phyloP scores from a whole-genome alignment of 2,113 vertebrate genomes.

The Corynorhinus townsendii region DNA sequence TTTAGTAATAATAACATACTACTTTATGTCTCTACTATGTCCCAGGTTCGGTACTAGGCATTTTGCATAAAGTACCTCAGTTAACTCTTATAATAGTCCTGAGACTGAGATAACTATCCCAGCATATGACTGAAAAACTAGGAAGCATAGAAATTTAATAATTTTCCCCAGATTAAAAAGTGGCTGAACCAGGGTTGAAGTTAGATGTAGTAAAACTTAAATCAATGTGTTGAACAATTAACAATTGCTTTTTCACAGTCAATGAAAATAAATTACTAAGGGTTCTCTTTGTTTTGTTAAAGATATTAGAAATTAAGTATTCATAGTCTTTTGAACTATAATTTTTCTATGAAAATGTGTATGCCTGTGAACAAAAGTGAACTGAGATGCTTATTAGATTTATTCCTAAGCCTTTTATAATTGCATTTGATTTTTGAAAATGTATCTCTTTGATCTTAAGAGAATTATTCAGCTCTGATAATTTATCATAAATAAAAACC shows the following conservation, averaged over 20 bases:
- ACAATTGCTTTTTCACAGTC: not conserved
- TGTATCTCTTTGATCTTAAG: not conserved
- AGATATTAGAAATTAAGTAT: not conserved
- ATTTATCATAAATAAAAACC: not conserved
- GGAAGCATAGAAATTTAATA: not conserved
- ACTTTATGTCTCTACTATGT: not conserved
- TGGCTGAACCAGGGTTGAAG: not conserved
- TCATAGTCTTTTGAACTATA: not conserved
- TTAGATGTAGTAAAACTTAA: not conserved
- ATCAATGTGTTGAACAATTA: not conserved
- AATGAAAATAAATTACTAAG: not conserved
- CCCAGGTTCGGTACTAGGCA: not conserved
- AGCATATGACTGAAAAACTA: not conserved
- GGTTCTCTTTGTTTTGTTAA: not conserved
- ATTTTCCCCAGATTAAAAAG: not conserved
- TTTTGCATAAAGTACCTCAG: not conserved
- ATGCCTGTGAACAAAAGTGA: not conserved
- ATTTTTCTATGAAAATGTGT: slow-evolving; percentile 20
- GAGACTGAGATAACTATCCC: not conserved
- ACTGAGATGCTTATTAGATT: not conserved
- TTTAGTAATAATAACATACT: not conserved
- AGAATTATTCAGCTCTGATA: not conserved
- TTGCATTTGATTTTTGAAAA: not conserved
- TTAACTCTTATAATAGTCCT: not conserved
- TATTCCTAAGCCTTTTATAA: not conserved